Evolutionary conservation across 1,140 invertebrate species (phyloP).

Genomic region (Kradibia gibbosae): DNA sequence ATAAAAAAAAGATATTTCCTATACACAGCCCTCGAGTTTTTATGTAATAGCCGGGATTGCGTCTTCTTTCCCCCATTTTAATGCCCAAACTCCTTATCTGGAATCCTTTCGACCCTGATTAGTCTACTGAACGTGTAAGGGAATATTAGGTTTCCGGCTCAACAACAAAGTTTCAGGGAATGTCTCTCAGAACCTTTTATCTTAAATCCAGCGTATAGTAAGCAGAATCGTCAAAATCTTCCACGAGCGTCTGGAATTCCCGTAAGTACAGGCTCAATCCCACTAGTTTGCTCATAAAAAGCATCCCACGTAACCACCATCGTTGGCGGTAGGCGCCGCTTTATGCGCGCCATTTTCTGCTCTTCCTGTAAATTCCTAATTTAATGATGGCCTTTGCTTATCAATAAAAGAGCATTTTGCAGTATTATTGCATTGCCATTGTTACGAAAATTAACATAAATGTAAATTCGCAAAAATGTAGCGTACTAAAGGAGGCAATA

Average conservation of each 20-base stretch:
- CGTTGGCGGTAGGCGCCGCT: not conserved
- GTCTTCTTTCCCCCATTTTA: conserved; percentile 15
- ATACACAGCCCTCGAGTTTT: conserved; percentile 14
- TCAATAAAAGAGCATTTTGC: too few species aligned
- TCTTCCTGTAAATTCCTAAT: not conserved
- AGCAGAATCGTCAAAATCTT: conserved; percentile 11
- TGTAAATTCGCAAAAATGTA: too few species aligned
- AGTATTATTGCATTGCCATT: too few species aligned
- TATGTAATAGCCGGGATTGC: conserved; percentile 13
- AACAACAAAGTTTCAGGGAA: conserved; percentile 8
- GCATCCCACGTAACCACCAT: not conserved
- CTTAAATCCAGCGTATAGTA: not conserved
- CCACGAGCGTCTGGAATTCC: not conserved
- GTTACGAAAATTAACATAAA: too few species aligned
- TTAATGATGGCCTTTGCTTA: not conserved
- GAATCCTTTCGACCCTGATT: conserved; percentile 38
- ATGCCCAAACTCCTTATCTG: conserved; percentile 21
- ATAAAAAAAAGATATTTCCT: conserved; percentile 12
- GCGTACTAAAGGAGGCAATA: too few species aligned
- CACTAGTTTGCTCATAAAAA: not conserved
- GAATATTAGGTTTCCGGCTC: conserved; percentile 13
- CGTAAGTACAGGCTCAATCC: not conserved
- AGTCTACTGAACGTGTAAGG: conserved; percentile 10
- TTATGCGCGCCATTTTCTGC: not conserved
- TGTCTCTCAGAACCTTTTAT: conserved; percentile 10